These are phyloP conservation scores for Pseudachorutes palmiensis DNA, from an alignment of 1,140 invertebrate genomes.

Conservation along the genomic window DNA sequence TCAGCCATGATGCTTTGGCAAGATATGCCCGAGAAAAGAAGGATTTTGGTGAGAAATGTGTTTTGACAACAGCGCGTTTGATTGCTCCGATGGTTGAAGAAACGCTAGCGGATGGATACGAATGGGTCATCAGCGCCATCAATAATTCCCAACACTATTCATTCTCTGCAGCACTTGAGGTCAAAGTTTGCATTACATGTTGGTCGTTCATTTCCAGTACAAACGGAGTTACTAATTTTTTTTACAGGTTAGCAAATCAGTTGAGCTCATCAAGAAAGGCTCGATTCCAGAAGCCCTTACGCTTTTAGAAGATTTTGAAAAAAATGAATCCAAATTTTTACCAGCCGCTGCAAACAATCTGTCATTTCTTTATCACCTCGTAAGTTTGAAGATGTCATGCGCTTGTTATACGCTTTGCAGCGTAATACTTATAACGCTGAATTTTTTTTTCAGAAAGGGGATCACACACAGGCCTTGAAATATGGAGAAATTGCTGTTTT, in stretches of 20 bases:
- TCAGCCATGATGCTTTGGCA: slow-evolving; percentile 68
- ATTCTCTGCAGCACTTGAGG: background rate
- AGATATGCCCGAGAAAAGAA: slow-evolving; percentile 63
- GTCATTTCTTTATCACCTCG: slow-evolving; percentile 78
- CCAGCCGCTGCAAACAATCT: slow-evolving; percentile 80
- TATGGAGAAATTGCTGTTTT: slow-evolving; percentile 66
- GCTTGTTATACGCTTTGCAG: too few relatives aligned
- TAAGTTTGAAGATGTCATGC: slow-evolving; percentile 46
- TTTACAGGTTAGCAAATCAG: slow-evolving; percentile 69
- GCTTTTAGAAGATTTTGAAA: slow-evolving; percentile 78
- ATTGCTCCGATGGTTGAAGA: slow-evolving; percentile 77
- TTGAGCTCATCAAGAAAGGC: slow-evolving; percentile 77
- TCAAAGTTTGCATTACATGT: background rate
- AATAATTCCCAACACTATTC: background rate
- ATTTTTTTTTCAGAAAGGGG: slow-evolving; percentile 76
- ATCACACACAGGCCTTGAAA: slow-evolving; percentile 68
- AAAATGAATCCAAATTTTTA: slow-evolving; percentile 70
- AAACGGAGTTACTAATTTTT: slow-evolving; percentile 16
- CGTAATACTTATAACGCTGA: too few relatives aligned
- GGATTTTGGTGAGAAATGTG: slow-evolving; percentile 69
- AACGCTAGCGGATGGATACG: slow-evolving; percentile 61
- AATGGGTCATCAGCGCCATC: slow-evolving; percentile 5
- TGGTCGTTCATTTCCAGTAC: background rate
- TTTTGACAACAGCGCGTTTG: slow-evolving; percentile 78
- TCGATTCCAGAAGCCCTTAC: slow-evolving; percentile 76